Percentiles rank a stretch among this genome's conserved stretches.
These are phyloP conservation scores for Habrosyne pyritoides DNA, from an alignment of 2,888 invertebrate genomes.

Conservation along the genomic window DNA sequence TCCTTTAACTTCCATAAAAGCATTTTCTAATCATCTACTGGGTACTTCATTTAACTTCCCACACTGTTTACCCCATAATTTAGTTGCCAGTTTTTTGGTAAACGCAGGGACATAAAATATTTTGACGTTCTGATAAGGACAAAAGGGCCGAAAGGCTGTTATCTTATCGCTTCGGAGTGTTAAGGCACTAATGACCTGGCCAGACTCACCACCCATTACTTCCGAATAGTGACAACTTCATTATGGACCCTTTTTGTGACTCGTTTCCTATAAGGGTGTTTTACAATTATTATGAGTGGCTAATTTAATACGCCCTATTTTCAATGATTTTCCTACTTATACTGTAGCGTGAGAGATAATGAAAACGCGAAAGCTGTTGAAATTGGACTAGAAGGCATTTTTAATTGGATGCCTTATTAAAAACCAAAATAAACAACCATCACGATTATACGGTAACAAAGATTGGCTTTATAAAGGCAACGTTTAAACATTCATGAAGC, in stretches of 20 bases:
- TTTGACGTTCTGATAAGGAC: constrained; percentile 75
- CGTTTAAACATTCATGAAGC: no score
- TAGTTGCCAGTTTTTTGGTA: constrained; percentile 47
- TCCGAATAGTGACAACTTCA: constrained; percentile 66
- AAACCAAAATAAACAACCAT: no score
- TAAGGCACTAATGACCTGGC: constrained; percentile 69
- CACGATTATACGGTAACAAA: no score
- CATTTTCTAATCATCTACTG: constrained; percentile 1
- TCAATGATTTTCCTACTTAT: no score
- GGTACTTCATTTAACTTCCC: constrained; percentile 25
- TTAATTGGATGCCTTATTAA: no score
- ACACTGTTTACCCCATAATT: constrained; percentile 42
- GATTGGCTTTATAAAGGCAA: no score
- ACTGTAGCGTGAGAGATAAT: no score
- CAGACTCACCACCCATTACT: constrained; percentile 52
- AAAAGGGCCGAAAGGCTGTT: constrained; percentile 69
- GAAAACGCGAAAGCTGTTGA: no score
- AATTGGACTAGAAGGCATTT: no score
- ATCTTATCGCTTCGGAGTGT: constrained; percentile 73
- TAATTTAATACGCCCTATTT: not conserved
- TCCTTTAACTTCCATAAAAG: not conserved
- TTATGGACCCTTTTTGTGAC: constrained; percentile 35
- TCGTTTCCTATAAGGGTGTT: constrained; percentile 17
- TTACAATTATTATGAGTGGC: constrained; percentile 4
- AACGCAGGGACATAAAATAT: constrained; percentile 75